Conservation (phyloP, 92 coral and sea anemone species). For the Actinostola sp. region DNA sequence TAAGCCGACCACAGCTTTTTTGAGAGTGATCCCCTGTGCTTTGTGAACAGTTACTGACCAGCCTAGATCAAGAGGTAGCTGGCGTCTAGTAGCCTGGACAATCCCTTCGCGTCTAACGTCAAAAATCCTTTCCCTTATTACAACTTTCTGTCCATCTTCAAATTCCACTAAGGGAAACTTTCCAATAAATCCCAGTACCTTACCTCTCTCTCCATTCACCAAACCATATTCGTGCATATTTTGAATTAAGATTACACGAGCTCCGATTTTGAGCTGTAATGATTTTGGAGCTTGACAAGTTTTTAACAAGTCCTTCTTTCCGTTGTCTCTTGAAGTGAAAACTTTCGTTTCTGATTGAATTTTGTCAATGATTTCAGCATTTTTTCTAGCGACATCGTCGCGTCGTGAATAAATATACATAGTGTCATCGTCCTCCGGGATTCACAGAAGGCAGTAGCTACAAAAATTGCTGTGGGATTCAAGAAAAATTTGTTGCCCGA, state of each 20-base stretch:
- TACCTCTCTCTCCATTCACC: slow-evolving; percentile 22
- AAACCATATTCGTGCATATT: slow-evolving; percentile 17
- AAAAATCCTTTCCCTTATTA: slow-evolving; percentile 23
- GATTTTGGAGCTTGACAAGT: neutral
- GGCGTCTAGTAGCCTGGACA: slow-evolving; percentile 20
- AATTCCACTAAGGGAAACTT: slow-evolving; percentile 46
- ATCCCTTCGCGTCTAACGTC: slow-evolving; percentile 1
- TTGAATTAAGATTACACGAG: neutral
- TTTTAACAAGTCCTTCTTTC: no score
- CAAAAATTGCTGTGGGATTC: no score
- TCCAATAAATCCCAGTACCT: slow-evolving; percentile 31
- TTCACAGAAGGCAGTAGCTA: no score
- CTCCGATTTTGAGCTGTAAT: slow-evolving; percentile 6
- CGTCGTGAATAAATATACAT: no score
- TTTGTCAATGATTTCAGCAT: no score
- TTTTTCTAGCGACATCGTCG: no score
- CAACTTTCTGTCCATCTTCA: slow-evolving; percentile 20
- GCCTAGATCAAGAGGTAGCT: slow-evolving; percentile 19
- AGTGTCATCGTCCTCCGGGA: no score
- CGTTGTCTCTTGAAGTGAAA: no score
- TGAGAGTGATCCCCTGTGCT: slow-evolving; percentile 17
- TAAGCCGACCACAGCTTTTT: neutral
- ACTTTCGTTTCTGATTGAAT: no score
- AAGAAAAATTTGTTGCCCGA: no score
- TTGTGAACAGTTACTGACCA: slow-evolving; percentile 28